A percentile compares a stretch with the other conserved stretches of the same genome.
phyloP scores from a whole-genome alignment of 1,140 invertebrate species.

The Bombus haemorrhoidalis region DNA sequence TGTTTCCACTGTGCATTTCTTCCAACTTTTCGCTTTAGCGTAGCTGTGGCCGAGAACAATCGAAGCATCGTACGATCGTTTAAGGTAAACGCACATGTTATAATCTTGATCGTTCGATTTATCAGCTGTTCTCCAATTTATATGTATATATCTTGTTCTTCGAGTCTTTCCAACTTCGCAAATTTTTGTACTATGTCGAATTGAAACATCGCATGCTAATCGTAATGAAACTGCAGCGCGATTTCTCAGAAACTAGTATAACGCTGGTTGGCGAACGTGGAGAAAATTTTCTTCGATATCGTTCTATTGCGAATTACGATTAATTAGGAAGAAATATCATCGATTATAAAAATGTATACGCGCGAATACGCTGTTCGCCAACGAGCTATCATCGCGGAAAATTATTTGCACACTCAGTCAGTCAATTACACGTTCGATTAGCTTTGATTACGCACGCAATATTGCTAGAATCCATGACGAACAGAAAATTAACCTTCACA shows the following conservation, averaged over 20 bases:
- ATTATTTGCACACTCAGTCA: neutral
- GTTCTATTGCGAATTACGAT: neutral
- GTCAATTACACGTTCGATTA: neutral
- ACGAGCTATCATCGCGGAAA: neutral
- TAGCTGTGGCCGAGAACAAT: neutral
- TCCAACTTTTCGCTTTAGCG: neutral
- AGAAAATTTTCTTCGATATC: too few relatives aligned
- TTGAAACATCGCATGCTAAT: neutral
- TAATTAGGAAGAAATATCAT: neutral
- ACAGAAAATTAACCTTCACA: neutral
- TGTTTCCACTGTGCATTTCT: neutral
- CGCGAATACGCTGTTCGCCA: neutral
- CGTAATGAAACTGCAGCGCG: neutral
- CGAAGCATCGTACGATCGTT: neutral
- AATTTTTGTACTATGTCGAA: slow-evolving; percentile 41
- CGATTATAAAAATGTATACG: neutral
- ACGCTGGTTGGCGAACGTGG: neutral
- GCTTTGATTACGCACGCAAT: neutral
- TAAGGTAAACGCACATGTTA: neutral
- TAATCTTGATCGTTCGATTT: neutral
- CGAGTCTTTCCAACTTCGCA: neutral
- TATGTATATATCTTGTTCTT: neutral
- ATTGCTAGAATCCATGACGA: neutral
- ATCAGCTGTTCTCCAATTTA: neutral
- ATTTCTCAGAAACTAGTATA: neutral